phyloP scores from a whole-genome alignment of 2,797 vertebrate genomes.

The Chelidonichthys spinosus region DNA sequence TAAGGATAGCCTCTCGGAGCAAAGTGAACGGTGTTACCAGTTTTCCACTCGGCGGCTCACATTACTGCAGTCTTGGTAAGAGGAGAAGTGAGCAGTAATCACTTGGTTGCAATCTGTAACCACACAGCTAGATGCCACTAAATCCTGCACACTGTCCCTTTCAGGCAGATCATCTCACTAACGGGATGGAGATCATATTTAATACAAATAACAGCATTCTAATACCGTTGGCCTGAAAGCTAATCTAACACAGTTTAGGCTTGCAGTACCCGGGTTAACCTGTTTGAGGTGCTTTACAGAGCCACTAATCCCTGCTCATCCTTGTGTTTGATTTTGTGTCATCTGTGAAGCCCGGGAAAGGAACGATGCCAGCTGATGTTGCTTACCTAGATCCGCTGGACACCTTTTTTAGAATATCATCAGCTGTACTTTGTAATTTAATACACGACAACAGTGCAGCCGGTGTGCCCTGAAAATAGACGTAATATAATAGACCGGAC shows the following conservation, averaged over 20 bases:
- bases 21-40: no score
- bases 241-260: not conserved
- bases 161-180: not conserved
- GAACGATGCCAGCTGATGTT: not conserved
- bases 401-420: not conserved
- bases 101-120: no score
- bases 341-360: not conserved
- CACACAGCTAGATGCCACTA: no score
- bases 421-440: slow-evolving; percentile 10
- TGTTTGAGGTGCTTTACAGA: not conserved
- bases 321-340: not conserved
- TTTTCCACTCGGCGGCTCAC: no score
- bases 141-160: not conserved
- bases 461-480: slow-evolving; percentile 31
- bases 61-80: no score
- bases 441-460: not conserved
- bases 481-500: slow-evolving; percentile 33
- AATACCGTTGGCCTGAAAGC: not conserved
- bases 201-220: not conserved
- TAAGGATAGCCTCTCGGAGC: no score
- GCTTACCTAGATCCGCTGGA: not conserved
- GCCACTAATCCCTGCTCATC: not conserved
- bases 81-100: no score
- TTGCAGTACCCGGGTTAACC: not conserved
- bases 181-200: not conserved